Percentiles rank a stretch among this genome's conserved stretches.
These are phyloP conservation scores for Lepus townsendii DNA, from an alignment of 2,797 vertebrate species.

Conservation along the genomic window DNA sequence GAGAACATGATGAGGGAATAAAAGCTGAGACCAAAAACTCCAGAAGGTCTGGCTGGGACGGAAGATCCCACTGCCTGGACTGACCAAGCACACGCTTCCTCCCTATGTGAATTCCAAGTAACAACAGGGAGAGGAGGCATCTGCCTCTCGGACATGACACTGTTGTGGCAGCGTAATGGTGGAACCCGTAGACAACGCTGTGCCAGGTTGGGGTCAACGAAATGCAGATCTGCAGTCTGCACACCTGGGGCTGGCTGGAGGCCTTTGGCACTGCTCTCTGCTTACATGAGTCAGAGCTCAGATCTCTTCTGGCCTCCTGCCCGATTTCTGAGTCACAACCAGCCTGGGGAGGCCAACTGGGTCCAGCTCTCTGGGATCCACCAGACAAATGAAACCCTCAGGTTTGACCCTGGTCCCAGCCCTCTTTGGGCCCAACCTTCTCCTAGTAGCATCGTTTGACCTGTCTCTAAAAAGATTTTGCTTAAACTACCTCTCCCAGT, in stretches of 20 bases:
- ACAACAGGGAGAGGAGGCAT: background rate
- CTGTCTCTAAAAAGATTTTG: constrained; percentile 70
- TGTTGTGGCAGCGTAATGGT: background rate
- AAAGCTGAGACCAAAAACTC: background rate
- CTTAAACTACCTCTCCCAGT: constrained; percentile 63
- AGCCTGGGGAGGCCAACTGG: background rate
- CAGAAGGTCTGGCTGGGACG: constrained; percentile 11
- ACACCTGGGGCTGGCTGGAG: constrained; percentile 40
- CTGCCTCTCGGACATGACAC: background rate
- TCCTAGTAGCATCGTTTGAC: constrained; percentile 24
- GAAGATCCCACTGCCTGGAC: background rate
- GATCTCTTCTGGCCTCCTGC: constrained; percentile 58
- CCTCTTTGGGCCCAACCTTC: constrained; percentile 5
- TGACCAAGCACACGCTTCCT: background rate
- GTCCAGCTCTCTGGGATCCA: background rate
- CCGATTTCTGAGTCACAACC: constrained; percentile 54
- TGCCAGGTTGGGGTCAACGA: background rate
- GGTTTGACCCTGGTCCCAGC: constrained; percentile 52
- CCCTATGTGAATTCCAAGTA: background rate
- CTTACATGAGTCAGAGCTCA: constrained; percentile 65
- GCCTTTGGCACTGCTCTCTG: background rate
- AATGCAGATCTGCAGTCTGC: background rate
- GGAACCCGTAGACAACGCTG: background rate
- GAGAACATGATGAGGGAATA: constrained; percentile 29
- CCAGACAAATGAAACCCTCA: constrained; percentile 38